Evolutionary conservation across 2,113 vertebrate genomes (phyloP), one percentile per base, ranked within the genome.

Genomic region (Oostethus manadensis): DNA sequence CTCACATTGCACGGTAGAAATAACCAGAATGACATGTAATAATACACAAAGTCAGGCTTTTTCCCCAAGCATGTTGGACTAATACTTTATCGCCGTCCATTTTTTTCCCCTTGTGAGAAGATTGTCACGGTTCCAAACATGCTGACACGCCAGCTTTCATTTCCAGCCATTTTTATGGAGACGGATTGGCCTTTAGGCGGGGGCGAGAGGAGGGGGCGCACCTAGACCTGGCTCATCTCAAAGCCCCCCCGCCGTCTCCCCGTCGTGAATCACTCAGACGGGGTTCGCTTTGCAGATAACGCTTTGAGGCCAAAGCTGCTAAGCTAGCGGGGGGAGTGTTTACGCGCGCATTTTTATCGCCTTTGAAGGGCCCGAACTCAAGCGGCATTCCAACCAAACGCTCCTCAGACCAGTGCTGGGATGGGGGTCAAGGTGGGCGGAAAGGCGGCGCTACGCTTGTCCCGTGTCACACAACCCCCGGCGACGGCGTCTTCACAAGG

Each of bases 261-360:
- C 23, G 77, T 66, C 8, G 76, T 80, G 84, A 86, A 80, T 84
- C 84, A 77, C 59, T 60, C 35, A 61, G 73, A 56, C 56, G 23
- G 44, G 43, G 70, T 65, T 68, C 40, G 65, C 54, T 66, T 48
- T 66, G 66, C 77, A 84, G 88, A 90, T 90, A 88, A 87, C 60
- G 56, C 62, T 40, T 81, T 84, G 82, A 86, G 78, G 80, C 75
- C 62, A 62, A 60, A 74, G 58, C 78, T 83, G 88, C 77, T 84
- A 8, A 62, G 58, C 66, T 86, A 89, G 89, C 90, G 84, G 86
- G 71, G 82, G 63, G 66, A 8, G 54, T 88, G 88, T 89, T 88
- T 89, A 89, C 83, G 77, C 81, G 86, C 44, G 29, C 56, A 61
- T 71, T 85, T 82, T 85, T 88, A 87, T 88, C 82, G 73, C 40